A percentile compares a stretch with the other conserved stretches of the same genome.
These are phyloP conservation scores for Watsonalla cultraria DNA, from an alignment of 2,888 invertebrate species.

Conservation along the genomic window DNA sequence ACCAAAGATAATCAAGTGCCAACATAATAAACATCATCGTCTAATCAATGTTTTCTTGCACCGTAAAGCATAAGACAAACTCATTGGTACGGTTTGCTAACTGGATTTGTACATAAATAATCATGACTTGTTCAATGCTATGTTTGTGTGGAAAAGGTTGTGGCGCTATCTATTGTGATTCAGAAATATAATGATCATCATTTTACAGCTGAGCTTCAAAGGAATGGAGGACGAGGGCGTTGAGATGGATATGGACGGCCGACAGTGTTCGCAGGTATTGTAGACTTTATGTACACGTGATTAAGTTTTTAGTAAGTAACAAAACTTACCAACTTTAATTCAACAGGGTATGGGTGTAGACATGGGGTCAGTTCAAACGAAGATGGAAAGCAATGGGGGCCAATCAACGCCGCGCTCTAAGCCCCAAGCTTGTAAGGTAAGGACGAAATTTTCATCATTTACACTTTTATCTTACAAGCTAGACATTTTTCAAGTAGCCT, in stretches of 20 bases:
- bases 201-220: constrained; percentile 68
- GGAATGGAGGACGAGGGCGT: constrained; percentile 75
- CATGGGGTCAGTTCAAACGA: constrained; percentile 72
- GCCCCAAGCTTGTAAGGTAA: constrained; percentile 85
- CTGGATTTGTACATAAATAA: too few relatives aligned
- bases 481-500: too few relatives aligned
- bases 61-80: too few relatives aligned
- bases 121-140: too few relatives aligned
- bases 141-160: too few relatives aligned
- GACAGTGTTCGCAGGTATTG: constrained; percentile 69
- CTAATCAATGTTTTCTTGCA: too few relatives aligned
- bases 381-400: constrained; percentile 68
- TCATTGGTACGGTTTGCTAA: too few relatives aligned
- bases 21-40: too few relatives aligned
- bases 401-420: constrained; percentile 78
- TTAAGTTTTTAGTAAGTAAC: constrained; percentile 4
- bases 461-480: too few relatives aligned
- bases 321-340: constrained; percentile 15
- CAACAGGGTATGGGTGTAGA: constrained; percentile 68
- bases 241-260: constrained; percentile 71
- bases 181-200: constrained; percentile 1
- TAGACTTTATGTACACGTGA: constrained; percentile 1
- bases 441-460: constrained; percentile 7
- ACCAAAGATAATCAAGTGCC: too few relatives aligned
- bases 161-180: not conserved